Percentiles rank a stretch among this genome's conserved stretches.
Evolutionary conservation across 2,888 invertebrate genomes (phyloP).

Genomic region (Rhagium mordax): DNA sequence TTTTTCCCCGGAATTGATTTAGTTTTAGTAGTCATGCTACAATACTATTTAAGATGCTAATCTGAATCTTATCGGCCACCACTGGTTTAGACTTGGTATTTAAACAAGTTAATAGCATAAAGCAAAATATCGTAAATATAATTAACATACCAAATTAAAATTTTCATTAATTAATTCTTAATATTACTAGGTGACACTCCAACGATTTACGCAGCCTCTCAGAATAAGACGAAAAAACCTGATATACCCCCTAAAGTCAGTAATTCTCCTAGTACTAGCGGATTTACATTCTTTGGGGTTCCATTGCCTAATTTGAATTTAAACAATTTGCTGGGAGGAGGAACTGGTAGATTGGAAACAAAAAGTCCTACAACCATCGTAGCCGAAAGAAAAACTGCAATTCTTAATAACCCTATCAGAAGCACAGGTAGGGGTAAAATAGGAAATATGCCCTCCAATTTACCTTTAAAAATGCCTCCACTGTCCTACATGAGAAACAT

Average conservation of each 20-base stretch:
- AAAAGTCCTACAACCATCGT: constrained; percentile 51
- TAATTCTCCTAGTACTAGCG: constrained; percentile 73
- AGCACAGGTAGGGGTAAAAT: constrained; percentile 25
- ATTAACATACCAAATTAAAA: not conserved
- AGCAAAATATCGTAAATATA: not conserved
- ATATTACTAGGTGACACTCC: constrained; percentile 75
- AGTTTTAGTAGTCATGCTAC: too few species aligned
- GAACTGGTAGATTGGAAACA: constrained; percentile 53
- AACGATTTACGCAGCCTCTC: constrained; percentile 74
- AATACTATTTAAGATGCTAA: too few species aligned
- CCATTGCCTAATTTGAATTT: constrained; percentile 83
- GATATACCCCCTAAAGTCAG: constrained; percentile 63
- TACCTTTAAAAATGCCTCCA: constrained; percentile 23
- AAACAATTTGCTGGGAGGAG: constrained; percentile 73
- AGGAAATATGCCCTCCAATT: constrained; percentile 38
- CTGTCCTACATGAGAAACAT: constrained; percentile 1
- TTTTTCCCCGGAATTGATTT: too few species aligned
- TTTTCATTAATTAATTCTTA: constrained; percentile 60
- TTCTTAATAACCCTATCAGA: constrained; percentile 59
- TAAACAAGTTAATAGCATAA: too few species aligned
- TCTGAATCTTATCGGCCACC: too few species aligned
- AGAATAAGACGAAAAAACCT: constrained; percentile 59
- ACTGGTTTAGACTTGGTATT: too few species aligned
- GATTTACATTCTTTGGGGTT: constrained; percentile 89
- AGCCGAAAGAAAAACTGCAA: constrained; percentile 62